These are phyloP conservation scores for Morus bassanus DNA, from an alignment of 2,797 vertebrate genomes.

Conservation along the genomic window DNA sequence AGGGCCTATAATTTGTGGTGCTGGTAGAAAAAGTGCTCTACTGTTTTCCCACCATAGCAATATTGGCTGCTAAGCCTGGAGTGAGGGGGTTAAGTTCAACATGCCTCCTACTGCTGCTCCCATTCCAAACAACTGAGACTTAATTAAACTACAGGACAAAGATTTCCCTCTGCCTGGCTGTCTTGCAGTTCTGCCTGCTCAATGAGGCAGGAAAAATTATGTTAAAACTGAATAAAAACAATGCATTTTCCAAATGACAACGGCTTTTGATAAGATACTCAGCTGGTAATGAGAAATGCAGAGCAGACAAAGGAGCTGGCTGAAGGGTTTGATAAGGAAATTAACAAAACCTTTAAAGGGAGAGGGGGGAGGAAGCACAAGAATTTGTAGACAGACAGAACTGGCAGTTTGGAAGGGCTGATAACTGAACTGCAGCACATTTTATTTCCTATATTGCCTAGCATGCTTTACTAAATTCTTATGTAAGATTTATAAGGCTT, in stretches of 20 bases:
- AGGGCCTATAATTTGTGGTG: not conserved
- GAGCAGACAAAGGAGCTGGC: not conserved
- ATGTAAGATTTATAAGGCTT: slow-evolving; percentile 36
- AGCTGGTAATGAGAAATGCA: slow-evolving; percentile 22
- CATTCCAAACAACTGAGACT: not conserved
- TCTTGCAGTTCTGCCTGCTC: not conserved
- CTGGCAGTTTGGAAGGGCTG: not conserved
- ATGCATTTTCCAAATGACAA: slow-evolving; percentile 29
- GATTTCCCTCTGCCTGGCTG: not conserved
- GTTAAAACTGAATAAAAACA: slow-evolving; percentile 28
- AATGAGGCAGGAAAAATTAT: slow-evolving; percentile 14
- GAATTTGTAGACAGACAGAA: not conserved
- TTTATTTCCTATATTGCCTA: not conserved
- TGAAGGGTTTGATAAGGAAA: slow-evolving; percentile 22
- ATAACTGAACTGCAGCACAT: not conserved
- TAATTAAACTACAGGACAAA: slow-evolving; percentile 22
- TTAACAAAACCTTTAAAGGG: not conserved
- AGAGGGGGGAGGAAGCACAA: not conserved
- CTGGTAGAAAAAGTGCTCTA: not conserved
- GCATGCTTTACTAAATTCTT: slow-evolving; percentile 2
- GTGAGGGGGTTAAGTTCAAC: not conserved
- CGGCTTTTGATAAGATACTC: not conserved
- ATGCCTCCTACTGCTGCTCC: not conserved
- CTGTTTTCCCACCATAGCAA: not conserved
- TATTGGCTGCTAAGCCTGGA: not conserved